These are phyloP conservation scores for Tetramorium parvispinum DNA, from an alignment of 1,140 invertebrate genomes.

Conservation along the genomic window DNA sequence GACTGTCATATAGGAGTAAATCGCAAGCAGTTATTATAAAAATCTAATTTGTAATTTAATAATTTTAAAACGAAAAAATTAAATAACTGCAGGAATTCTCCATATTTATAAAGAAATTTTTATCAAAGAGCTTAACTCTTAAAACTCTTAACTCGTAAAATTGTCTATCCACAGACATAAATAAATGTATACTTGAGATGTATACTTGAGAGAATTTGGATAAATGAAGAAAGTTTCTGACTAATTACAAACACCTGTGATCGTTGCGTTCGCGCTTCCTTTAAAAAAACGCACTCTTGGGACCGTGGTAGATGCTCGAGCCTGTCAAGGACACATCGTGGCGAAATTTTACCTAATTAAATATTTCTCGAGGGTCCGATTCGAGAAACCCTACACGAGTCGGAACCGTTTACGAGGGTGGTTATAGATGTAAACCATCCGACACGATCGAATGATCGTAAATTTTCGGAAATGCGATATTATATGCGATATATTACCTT, in stretches of 20 bases:
- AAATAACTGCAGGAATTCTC: not conserved
- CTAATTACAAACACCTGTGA: constrained; percentile 30
- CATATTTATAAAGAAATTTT: not conserved
- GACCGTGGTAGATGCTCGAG: constrained; percentile 11
- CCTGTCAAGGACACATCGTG: constrained; percentile 1
- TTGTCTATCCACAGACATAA: not conserved
- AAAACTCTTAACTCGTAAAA: not conserved
- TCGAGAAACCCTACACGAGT: constrained; percentile 50
- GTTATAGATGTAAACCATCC: constrained; percentile 57
- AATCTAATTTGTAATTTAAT: constrained; percentile 15
- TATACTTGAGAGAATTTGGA: not conserved
- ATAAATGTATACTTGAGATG: not conserved
- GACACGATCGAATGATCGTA: constrained; percentile 58
- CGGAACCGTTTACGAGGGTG: constrained; percentile 58
- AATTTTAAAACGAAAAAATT: not conserved
- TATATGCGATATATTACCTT: too few relatives aligned
- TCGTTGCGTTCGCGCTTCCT: not conserved
- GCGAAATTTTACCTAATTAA: constrained; percentile 69
- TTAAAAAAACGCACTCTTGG: constrained; percentile 23
- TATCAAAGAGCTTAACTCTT: not conserved
- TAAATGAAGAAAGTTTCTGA: not conserved
- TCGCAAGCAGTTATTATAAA: too few relatives aligned
- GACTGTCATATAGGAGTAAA: not conserved
- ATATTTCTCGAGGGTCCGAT: constrained; percentile 68
- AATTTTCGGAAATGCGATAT: constrained; percentile 58